Conservation (phyloP, 2,888 invertebrate species). For the Leucophenga maculata region DNA sequence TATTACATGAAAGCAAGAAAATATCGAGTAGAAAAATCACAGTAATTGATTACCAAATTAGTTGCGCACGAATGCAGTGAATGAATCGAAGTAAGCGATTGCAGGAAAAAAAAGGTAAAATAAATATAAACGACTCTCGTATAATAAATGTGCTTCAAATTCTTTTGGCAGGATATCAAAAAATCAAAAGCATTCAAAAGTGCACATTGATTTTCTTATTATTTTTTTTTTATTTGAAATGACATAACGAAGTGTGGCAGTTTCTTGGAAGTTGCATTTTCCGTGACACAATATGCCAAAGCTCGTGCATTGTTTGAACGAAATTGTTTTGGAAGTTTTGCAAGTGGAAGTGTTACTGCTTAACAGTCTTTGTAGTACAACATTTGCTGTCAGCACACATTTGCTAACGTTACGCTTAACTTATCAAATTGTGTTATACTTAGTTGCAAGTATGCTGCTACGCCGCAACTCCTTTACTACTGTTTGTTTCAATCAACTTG, state of each 20-base stretch:
- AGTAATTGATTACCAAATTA: conserved; percentile 54
- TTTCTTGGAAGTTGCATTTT: neutral
- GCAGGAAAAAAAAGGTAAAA: too few species aligned
- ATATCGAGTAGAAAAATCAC: conserved; percentile 38
- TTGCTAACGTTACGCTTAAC: conserved; percentile 50
- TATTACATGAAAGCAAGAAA: neutral
- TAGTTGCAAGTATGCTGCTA: neutral
- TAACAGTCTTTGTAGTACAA: conserved; percentile 30
- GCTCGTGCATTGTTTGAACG: neutral
- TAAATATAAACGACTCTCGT: neutral
- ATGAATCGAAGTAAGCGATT: too few species aligned
- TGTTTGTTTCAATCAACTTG: conserved; percentile 26
- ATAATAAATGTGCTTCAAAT: conserved; percentile 4
- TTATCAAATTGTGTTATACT: conserved; percentile 50
- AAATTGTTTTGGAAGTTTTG: neutral
- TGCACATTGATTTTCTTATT: neutral
- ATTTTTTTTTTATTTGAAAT: too few species aligned
- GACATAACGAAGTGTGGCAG: too few species aligned
- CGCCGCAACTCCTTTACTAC: neutral
- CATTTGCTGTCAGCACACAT: conserved; percentile 56
- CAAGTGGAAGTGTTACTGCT: neutral
- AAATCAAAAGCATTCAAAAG: conserved; percentile 12
- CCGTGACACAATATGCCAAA: conserved; percentile 3
- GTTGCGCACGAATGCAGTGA: conserved; percentile 43
- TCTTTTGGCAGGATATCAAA: conserved; percentile 1